A percentile compares a stretch with the other conserved stretches of the same genome.
Conservation (phyloP, 2,888 invertebrate genomes). For the Habrosyne pyritoides region DNA sequence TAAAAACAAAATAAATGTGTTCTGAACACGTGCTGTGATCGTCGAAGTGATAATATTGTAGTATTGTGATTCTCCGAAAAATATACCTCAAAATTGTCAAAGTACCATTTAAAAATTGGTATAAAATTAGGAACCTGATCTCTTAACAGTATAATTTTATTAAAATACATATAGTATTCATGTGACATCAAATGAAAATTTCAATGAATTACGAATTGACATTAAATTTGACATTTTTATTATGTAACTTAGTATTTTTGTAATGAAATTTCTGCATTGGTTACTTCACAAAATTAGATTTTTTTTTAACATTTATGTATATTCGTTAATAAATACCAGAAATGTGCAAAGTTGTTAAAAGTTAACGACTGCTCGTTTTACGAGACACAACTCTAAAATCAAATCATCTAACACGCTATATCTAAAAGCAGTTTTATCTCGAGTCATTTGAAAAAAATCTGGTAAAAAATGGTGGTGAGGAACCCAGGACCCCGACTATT, state of each 20-base stretch:
- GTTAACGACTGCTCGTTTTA: conserved; percentile 8
- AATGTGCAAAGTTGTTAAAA: not conserved
- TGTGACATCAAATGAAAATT: no score
- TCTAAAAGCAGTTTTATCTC: conserved; percentile 75
- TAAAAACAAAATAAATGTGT: conserved; percentile 53
- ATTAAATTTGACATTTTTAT: no score
- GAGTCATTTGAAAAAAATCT: conserved; percentile 52
- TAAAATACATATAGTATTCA: no score
- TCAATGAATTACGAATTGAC: no score
- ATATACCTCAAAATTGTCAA: no score
- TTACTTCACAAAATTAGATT: no score
- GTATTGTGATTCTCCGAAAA: conserved; percentile 17
- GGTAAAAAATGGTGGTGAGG: conserved; percentile 69
- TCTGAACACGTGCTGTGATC: conserved; percentile 68
- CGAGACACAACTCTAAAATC: conserved; percentile 54
- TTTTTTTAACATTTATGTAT: no score
- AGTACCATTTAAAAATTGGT: no score
- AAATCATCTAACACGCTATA: conserved; percentile 71
- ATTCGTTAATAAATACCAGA: not conserved
- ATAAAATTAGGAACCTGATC: no score
- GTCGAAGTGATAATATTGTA: conserved; percentile 70
- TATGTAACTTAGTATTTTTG: no score
- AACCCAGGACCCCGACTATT: conserved; percentile 71
- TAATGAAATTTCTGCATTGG: no score
- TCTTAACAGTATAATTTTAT: no score